Evolutionary conservation across 2,888 invertebrate genomes (phyloP).

Genomic region (Rotaria magnacalcarata): DNA sequence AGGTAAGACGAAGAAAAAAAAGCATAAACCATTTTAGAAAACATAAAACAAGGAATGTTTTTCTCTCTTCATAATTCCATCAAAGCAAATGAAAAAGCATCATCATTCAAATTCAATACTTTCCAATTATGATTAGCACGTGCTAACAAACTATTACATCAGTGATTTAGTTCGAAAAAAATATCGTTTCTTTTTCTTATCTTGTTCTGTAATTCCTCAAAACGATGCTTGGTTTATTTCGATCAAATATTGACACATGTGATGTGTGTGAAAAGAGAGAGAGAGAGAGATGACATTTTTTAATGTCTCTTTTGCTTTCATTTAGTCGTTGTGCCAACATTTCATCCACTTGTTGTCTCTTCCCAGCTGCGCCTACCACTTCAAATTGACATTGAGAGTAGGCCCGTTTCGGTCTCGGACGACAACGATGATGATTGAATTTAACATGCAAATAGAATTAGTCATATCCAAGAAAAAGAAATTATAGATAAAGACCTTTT

Average conservation of each 20-base stretch:
- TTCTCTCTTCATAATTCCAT: too few relatives aligned
- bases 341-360: constrained; percentile 26
- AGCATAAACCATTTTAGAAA: not conserved
- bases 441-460: constrained; percentile 36
- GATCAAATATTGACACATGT: not conserved
- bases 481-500: not conserved
- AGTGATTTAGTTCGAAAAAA: not conserved
- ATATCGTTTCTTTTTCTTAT: not conserved
- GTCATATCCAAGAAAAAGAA: not conserved
- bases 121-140: too few relatives aligned
- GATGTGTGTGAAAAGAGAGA: not conserved
- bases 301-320: not conserved
- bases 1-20: not conserved
- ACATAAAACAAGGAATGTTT: too few relatives aligned
- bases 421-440: constrained; percentile 31
- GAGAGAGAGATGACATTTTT: not conserved
- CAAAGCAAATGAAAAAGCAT: too few relatives aligned
- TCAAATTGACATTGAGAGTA: constrained; percentile 24
- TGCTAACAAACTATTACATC: not conserved
- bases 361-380: constrained; percentile 16
- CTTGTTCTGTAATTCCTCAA: not conserved
- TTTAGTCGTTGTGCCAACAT: constrained; percentile 17
- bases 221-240: too few relatives aligned
- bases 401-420: constrained; percentile 8
- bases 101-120: too few relatives aligned